phyloP scores from a whole-genome alignment of 2,113 vertebrate species.

The Hippoglossus stenolepis region DNA sequence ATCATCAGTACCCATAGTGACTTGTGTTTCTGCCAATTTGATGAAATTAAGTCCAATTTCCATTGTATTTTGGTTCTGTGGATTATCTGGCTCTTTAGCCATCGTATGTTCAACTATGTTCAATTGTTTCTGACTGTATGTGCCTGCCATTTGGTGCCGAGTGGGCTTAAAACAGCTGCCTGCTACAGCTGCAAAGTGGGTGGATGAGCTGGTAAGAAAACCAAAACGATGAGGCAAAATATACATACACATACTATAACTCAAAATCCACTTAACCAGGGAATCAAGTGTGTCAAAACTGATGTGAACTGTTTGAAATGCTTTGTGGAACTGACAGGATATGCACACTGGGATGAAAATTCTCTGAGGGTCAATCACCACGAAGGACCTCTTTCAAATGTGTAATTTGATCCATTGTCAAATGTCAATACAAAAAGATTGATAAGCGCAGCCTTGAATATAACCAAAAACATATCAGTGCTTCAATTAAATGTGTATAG shows the following conservation, averaged over 20 bases:
- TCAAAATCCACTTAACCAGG: no score
- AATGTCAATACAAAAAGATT: not conserved
- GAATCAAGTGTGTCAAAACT: no score
- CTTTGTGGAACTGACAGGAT: not conserved
- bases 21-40: no score
- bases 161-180: slow-evolving; percentile 9
- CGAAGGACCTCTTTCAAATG: not conserved
- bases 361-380: not conserved
- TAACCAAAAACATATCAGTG: not conserved
- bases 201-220: not conserved
- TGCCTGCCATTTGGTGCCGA: not conserved
- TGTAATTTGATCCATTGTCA: slow-evolving; percentile 5
- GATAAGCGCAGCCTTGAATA: not conserved
- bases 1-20: not conserved
- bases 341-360: not conserved
- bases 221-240: not conserved
- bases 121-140: not conserved
- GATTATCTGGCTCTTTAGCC: not conserved
- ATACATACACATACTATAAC: not conserved
- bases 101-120: not conserved
- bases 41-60: not conserved
- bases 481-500: not conserved
- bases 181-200: slow-evolving; percentile 19
- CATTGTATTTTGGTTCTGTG: not conserved
- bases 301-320: not conserved